A percentile compares a stretch with the other conserved stretches of the same genome.
These are phyloP conservation scores for Achroia grisella DNA, from an alignment of 1,140 invertebrate species.

Conservation along the genomic window DNA sequence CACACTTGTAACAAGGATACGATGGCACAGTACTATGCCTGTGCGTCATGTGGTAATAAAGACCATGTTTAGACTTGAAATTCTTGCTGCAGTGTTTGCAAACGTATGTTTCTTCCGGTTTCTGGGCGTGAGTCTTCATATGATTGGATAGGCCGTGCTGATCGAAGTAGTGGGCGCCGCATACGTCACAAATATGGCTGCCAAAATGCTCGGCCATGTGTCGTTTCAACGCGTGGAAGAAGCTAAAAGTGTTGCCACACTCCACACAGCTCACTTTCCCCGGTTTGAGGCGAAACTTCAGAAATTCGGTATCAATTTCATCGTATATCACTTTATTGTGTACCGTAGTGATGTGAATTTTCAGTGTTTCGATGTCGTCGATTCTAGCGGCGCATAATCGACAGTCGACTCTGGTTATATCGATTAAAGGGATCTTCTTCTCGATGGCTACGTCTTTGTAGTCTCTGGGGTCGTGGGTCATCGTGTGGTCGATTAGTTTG, in stretches of 20 bases:
- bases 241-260: conserved; percentile 5
- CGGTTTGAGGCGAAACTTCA: conserved; percentile 5
- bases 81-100: conserved; percentile 12
- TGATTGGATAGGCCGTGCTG: conserved; percentile 6
- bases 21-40: conserved; percentile 5
- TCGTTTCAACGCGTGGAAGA: conserved; percentile 7
- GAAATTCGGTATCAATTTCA: conserved; percentile 8
- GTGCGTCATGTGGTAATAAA: conserved; percentile 8
- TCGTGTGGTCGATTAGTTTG: conserved; percentile 43
- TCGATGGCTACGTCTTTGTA: conserved; percentile 27
- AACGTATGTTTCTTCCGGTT: neutral
- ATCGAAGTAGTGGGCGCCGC: conserved; percentile 12
- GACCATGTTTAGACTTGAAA: conserved; percentile 13
- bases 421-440: conserved; percentile 46
- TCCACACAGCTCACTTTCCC: conserved; percentile 6
- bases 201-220: conserved; percentile 16
- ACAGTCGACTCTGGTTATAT: conserved; percentile 47
- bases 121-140: conserved; percentile 4
- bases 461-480: conserved; percentile 38
- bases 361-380: conserved; percentile 25
- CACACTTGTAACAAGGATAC: conserved; percentile 13
- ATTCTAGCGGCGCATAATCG: conserved; percentile 41
- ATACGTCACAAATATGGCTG: conserved; percentile 11
- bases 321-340: conserved; percentile 7
- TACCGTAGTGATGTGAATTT: conserved; percentile 3